Percentiles rank a stretch among this genome's conserved stretches.
Evolutionary conservation across 2,888 invertebrate species (phyloP).

Genomic region (Apodemia mormo): DNA sequence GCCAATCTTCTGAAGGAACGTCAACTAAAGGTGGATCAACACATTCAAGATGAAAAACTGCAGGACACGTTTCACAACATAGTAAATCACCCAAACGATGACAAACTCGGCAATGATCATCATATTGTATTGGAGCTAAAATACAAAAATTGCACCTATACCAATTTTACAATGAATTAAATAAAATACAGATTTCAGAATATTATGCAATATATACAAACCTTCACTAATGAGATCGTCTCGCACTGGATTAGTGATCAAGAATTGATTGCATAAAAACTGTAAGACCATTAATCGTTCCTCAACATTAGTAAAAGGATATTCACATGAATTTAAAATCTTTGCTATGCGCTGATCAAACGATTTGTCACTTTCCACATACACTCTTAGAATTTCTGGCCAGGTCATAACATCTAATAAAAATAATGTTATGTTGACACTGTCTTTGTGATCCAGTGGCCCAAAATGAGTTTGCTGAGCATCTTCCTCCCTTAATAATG

Average conservation of each 20-base stretch:
- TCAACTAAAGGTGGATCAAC: constrained; percentile 96
- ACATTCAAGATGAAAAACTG: constrained; percentile 98
- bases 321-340: constrained; percentile 88
- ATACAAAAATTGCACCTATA: constrained; percentile 31
- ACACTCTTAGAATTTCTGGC: constrained; percentile 95
- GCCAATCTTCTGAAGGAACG: constrained; percentile 98
- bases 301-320: constrained; percentile 92
- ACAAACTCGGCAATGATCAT: constrained; percentile 95
- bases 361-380: constrained; percentile 93
- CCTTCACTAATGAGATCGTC: constrained; percentile 97
- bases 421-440: constrained; percentile 95
- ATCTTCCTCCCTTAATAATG: constrained; percentile 95
- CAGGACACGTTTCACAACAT: constrained; percentile 99
- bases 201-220: constrained; percentile 38
- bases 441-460: constrained; percentile 98
- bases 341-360: constrained; percentile 88
- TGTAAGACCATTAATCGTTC: constrained; percentile 91
- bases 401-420: constrained; percentile 97
- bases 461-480: constrained; percentile 97
- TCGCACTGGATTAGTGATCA: constrained; percentile 95
- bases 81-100: constrained; percentile 96
- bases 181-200: not conserved
- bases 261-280: constrained; percentile 96
- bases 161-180: not conserved
- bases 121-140: constrained; percentile 91